A percentile compares a stretch with the other conserved stretches of the same genome.
Evolutionary conservation across 2,113 vertebrate genomes (phyloP).

Genomic region (Etheostoma cragini): DNA sequence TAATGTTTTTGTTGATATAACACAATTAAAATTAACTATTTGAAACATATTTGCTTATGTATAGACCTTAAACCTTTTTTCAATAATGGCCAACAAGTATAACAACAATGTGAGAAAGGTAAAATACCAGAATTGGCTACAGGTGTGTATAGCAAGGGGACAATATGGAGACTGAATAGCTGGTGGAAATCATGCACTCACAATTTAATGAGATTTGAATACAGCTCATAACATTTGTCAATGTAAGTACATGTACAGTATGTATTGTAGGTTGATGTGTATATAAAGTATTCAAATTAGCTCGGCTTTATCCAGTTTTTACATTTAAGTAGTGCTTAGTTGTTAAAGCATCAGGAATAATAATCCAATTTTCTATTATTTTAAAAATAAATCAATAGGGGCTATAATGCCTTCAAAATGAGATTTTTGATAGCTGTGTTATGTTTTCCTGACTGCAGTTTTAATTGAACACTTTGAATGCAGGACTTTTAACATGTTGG

Average conservation of each 20-base stretch:
- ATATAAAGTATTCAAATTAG: background rate
- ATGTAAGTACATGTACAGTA: background rate
- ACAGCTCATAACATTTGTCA: background rate
- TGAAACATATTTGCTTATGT: constrained; percentile 44
- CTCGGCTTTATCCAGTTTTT: background rate
- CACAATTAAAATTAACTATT: constrained; percentile 27
- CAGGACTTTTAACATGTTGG: background rate
- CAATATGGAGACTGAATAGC: background rate
- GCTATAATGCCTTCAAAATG: background rate
- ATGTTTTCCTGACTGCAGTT: background rate
- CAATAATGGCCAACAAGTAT: background rate
- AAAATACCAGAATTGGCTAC: constrained; percentile 23
- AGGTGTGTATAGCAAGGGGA: background rate
- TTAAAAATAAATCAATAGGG: background rate
- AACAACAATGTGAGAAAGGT: constrained; percentile 15
- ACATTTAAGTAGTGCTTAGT: background rate
- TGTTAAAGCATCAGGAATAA: background rate
- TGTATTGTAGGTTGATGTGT: background rate
- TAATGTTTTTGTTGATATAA: background rate
- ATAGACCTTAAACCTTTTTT: constrained; percentile 46
- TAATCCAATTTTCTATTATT: background rate
- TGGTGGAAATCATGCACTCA: background rate
- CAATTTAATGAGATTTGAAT: background rate
- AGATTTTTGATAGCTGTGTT: background rate
- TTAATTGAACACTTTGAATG: constrained; percentile 8